A percentile compares a stretch with the other conserved stretches of the same genome.
These are phyloP conservation scores for Dipodomys stephensi DNA, from an alignment of 2,113 vertebrate species.

Conservation along the genomic window DNA sequence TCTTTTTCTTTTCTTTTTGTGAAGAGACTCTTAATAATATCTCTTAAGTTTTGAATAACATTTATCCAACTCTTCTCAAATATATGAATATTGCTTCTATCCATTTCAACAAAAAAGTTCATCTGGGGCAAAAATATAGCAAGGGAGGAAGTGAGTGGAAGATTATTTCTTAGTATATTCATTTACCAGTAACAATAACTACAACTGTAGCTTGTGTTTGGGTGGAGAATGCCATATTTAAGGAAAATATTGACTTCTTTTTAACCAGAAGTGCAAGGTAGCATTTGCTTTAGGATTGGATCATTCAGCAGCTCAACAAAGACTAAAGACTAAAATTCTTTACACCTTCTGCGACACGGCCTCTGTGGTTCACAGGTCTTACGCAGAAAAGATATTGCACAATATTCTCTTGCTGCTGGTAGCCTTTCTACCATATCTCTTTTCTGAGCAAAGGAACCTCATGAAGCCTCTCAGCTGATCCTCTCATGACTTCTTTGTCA, in stretches of 20 bases:
- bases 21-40: not conserved
- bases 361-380: not conserved
- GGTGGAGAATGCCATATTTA: not conserved
- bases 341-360: not conserved
- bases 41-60: slow-evolving; percentile 16
- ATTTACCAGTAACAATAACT: not conserved
- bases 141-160: not conserved
- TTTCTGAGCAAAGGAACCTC: not conserved
- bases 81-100: slow-evolving; percentile 6
- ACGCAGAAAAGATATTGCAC: not conserved
- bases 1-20: not conserved
- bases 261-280: not conserved
- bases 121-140: not conserved
- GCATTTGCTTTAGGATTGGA: not conserved
- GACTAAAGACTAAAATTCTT: not conserved
- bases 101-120: not conserved
- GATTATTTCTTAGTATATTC: not conserved
- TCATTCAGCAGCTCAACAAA: not conserved
- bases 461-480: not conserved
- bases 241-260: not conserved
- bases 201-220: not conserved
- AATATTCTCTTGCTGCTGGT: not conserved
- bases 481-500: not conserved
- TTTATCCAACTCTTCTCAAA: not conserved
- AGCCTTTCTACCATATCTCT: not conserved